phyloP scores from a whole-genome alignment of 2,888 invertebrate genomes.

The Dynastes hyllus region DNA sequence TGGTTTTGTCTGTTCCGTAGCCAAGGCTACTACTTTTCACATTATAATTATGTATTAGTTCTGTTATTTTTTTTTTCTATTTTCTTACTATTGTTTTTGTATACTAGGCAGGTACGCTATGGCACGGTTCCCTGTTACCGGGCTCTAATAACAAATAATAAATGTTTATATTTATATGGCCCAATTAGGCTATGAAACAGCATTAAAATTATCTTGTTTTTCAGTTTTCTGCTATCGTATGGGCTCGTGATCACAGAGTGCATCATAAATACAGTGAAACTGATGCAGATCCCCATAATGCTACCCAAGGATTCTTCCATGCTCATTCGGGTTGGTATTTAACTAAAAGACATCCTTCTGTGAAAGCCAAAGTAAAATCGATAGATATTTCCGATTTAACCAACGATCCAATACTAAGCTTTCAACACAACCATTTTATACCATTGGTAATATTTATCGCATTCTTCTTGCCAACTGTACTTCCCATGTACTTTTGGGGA shows the following conservation, averaged over 20 bases:
- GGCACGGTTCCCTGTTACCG: too few species aligned
- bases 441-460: conserved; percentile 83
- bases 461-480: conserved; percentile 83
- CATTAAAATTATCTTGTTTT: not conserved
- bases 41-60: too few species aligned
- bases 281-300: conserved; percentile 95
- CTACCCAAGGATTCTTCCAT: conserved; percentile 95
- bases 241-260: conserved; percentile 88
- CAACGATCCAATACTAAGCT: conserved; percentile 86
- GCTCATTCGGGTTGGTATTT: conserved; percentile 97
- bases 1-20: too few species aligned
- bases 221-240: conserved; percentile 72
- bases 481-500: conserved; percentile 86
- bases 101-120: too few species aligned
- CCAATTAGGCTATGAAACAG: too few species aligned
- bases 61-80: too few species aligned
- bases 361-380: conserved; percentile 88
- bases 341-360: conserved; percentile 91
- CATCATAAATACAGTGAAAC: conserved; percentile 97
- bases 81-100: too few species aligned
- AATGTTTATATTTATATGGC: too few species aligned
- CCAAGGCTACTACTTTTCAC: too few species aligned
- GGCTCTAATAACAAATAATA: too few species aligned
- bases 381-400: conserved; percentile 90
- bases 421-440: conserved; percentile 91